Evolutionary conservation across 1,140 invertebrate genomes (phyloP).

Genomic region (Drosophila takahashii): DNA sequence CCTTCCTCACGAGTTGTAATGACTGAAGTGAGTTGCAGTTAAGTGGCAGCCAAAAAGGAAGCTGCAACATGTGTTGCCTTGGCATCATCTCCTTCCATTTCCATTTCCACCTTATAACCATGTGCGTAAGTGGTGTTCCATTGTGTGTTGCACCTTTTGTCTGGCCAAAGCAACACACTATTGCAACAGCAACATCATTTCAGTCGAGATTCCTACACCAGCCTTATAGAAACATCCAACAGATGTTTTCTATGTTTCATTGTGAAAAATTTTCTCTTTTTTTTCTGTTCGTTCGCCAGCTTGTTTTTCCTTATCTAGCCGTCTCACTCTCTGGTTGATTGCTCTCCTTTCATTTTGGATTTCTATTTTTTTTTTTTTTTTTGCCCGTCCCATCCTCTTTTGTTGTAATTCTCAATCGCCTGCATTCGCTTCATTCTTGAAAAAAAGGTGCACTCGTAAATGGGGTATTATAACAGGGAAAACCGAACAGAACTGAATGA

Average conservation of each 20-base stretch:
- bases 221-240: conserved; percentile 59
- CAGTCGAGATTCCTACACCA: conserved; percentile 15
- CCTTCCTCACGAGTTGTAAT: conserved; percentile 29
- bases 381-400: conserved; percentile 25
- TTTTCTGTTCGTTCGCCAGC: conserved; percentile 10
- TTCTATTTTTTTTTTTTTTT: conserved; percentile 41
- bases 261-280: conserved; percentile 60
- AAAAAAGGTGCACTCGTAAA: conserved; percentile 25
- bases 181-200: conserved; percentile 10
- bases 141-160: conserved; percentile 76
- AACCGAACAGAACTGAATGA: conserved; percentile 25
- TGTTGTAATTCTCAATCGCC: conserved; percentile 46
- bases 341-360: conserved; percentile 54
- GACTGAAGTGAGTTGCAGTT: conserved; percentile 77
- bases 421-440: conserved; percentile 57
- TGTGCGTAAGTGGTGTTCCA: conserved; percentile 72
- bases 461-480: conserved; percentile 17
- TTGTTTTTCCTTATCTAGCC: conserved; percentile 23
- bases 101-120: conserved; percentile 7
- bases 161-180: conserved; percentile 24
- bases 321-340: conserved; percentile 29
- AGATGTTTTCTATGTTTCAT: conserved; percentile 71
- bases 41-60: conserved; percentile 80
- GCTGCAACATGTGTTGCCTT: conserved; percentile 73
- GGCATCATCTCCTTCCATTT: conserved; percentile 1